Base-by-base conservation (phyloP, 2,113 vertebrate species). In the Lophius piscatorius region DNA sequence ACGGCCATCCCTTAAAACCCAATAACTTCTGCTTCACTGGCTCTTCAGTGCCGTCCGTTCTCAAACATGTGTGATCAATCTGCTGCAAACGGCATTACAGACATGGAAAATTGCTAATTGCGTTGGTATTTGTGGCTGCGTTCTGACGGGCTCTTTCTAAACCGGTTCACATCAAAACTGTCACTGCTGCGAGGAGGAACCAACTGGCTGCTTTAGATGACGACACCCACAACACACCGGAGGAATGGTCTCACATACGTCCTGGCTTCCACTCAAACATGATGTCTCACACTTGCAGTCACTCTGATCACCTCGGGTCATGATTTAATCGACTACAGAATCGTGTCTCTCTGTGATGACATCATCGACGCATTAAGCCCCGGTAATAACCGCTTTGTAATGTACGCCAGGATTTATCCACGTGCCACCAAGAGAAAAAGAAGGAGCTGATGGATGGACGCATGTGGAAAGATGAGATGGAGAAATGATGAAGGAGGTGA, bases 41-140 rank as follows among this genome's bases (percentile, higher is more conserved):
- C 40, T 55, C 36, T 17, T 42, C 39, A 10, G 3, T 9, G 52
- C 40, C n/a, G 2, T 58, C 40, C n/a, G 2, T 13, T 13, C 48
- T 57, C 62, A 24, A 26, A 78, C 71, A 76, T 47, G 55, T 76
- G 80, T 18, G 28, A 62, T 55, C 55, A 63, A 66, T 79, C 68
- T 28, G 56, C 54, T 23, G 58, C 57, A 45, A 47, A 20, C 42
- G 29, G 24, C 31, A 20, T 50, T 61, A 63, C n/a, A 63, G 16
- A 57, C 8, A 13, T 17, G 64, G 70, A 69, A 79, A 54, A 58
- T 82, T 22, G 72, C 58, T 64, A 69, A 72, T 50, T 71, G 40
- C 6, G 11, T 44, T 26, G 63, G 67, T 72, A 72, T 75, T 72
- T 28, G 9, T 81, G 48, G 16, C 29, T 31, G 29, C 9, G 11